Percentiles rank a stretch among this genome's conserved stretches.
Evolutionary conservation across 2,113 vertebrate genomes (phyloP).

Genomic region (Rhinoderma darwinii): DNA sequence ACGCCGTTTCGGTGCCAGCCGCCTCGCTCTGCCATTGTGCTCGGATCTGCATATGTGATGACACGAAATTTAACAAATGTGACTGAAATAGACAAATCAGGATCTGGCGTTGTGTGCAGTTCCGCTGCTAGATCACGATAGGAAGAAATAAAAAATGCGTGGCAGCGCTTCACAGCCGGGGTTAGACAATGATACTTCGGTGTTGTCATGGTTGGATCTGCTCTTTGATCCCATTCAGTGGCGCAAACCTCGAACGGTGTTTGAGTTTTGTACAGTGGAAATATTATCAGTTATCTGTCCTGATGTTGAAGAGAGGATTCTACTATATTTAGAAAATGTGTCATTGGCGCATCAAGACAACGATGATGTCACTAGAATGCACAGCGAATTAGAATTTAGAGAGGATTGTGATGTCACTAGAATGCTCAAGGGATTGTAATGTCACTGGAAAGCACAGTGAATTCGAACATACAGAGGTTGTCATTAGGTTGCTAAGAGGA

Average conservation of each 20-base stretch:
- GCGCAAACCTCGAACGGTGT: neutral
- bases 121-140: neutral
- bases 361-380: neutral
- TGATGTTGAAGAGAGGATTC: neutral
- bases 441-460: neutral
- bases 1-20: slow-evolving; percentile 44
- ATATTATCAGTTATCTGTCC: neutral
- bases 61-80: neutral
- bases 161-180: neutral
- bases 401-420: neutral
- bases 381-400: neutral
- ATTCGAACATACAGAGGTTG: too few species aligned
- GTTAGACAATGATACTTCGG: neutral
- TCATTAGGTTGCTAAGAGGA: neutral
- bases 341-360: neutral
- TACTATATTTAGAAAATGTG: neutral
- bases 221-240: neutral
- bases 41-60: slow-evolving; percentile 19
- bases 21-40: slow-evolving; percentile 29
- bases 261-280: neutral
- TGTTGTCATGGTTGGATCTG: neutral
- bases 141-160: slow-evolving; percentile 2
- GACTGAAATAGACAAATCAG: slow-evolving; percentile 20
- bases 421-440: neutral
- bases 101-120: neutral